Base-by-base conservation (phyloP, 2,113 vertebrate species). In the Saccopteryx leptura region DNA sequence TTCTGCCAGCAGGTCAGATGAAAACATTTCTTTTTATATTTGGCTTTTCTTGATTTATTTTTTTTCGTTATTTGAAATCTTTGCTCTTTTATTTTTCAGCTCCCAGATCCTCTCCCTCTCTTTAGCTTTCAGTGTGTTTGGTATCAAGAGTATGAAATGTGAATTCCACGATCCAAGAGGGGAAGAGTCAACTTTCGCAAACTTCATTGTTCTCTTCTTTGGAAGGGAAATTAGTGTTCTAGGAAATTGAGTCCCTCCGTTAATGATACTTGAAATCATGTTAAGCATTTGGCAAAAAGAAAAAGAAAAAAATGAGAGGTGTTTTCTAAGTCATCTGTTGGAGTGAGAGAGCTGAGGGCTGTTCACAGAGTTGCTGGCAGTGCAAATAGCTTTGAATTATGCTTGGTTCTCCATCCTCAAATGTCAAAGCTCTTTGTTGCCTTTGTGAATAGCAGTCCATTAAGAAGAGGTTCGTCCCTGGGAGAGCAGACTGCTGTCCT, bases 1-100 rank as follows among this genome's bases (percentile, higher is more conserved):
- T 98, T 98, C 99, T 99, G 99, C 98, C 99, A 99, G 99, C 99
- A 99, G 99, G 99, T 99, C 99, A 99, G 99, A 99, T 99, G 99
- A 99, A 99, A 99, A 98, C 98, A 98, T 99, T 99, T 99, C 98
- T 98, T 99, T 98, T 97, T 98, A 98, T 98, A 97, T 98, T 99
- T 99, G 98, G 97, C 98, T 99, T 99, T 99, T 99, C 99, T 99
- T 99, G 98, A 99, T 99, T 99, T 98, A 39, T 99, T 99, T 99
- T 98, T 98, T 99, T 99, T 98, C 98, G 96, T 99, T 99, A 98
- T 98, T 99, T 99, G 99, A 99, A 98, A 98, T 99, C 98, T 99
- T 98, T 98, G 99, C 98, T 99, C 98, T 99, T 99, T 99, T 99
- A 99, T 99, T 99, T 99, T 99, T 99, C 99, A 99, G 99, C 99